These are phyloP conservation scores for Heliconius ismenius DNA, from an alignment of 2,888 invertebrate genomes.

Conservation along the genomic window DNA sequence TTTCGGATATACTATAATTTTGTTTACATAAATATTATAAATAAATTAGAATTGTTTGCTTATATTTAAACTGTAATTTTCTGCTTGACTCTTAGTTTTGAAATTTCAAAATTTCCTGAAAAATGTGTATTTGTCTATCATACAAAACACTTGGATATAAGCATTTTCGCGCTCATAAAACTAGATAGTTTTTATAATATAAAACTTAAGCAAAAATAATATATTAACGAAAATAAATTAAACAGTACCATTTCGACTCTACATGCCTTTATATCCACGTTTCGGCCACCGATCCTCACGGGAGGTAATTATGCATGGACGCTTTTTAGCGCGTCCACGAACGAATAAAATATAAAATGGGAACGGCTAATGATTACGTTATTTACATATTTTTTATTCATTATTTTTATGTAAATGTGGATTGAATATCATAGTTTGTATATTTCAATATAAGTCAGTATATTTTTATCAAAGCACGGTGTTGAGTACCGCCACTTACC, in stretches of 20 bases:
- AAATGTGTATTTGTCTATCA: too few relatives aligned
- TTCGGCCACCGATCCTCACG: constrained; percentile 64
- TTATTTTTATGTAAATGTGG: constrained; percentile 21
- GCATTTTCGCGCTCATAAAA: too few relatives aligned
- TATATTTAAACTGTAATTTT: too few relatives aligned
- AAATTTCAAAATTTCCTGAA: too few relatives aligned
- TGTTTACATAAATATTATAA: too few relatives aligned
- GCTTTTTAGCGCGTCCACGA: constrained; percentile 78
- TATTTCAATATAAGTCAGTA: background rate
- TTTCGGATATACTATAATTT: too few relatives aligned
- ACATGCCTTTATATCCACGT: constrained; percentile 51
- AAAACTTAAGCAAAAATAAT: too few relatives aligned
- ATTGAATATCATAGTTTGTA: background rate
- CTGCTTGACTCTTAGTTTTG: too few relatives aligned
- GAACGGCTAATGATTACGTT: constrained; percentile 71
- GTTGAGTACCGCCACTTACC: background rate
- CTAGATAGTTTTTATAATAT: too few relatives aligned
- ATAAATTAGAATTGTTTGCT: too few relatives aligned
- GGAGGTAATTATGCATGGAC: constrained; percentile 81
- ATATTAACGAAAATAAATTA: constrained; percentile 17
- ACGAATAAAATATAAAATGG: constrained; percentile 77
- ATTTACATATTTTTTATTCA: constrained; percentile 34
- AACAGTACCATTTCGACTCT: constrained; percentile 50
- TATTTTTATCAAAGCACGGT: background rate
- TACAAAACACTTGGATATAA: too few relatives aligned